Percentiles rank a stretch among this genome's conserved stretches.
These are phyloP conservation scores for Cliona cf. orientalis DNA, from an alignment of 37 sponge, comb jelly and placozoan genomes.

Conservation along the genomic window DNA sequence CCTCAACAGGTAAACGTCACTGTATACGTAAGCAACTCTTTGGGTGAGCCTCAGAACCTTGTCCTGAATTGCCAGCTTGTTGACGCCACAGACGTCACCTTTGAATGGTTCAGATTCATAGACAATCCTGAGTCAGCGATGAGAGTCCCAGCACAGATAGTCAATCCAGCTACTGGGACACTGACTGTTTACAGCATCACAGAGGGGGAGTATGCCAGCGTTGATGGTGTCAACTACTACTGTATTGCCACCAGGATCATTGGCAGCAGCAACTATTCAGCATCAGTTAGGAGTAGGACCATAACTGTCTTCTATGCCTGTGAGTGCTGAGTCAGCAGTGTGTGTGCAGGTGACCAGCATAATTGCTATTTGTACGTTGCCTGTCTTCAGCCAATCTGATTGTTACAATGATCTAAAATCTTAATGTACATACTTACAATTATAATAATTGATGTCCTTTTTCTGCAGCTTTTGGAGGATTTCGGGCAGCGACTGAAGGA, in stretches of 20 bases:
- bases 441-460: no score
- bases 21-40: not conserved
- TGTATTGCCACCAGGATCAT: constrained; percentile 55
- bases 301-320: constrained; percentile 34
- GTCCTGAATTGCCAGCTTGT: no score
- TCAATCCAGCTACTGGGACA: not conserved
- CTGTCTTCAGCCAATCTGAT: no score
- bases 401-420: no score
- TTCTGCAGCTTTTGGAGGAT: constrained; percentile 43
- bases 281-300: constrained; percentile 51
- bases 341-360: no score
- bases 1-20: no score
- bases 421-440: not conserved
- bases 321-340: no score
- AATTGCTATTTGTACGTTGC: no score
- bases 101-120: no score
- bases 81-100: no score
- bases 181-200: not conserved
- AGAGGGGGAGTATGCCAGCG: constrained; percentile 24
- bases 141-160: not conserved
- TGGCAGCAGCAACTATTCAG: constrained; percentile 12
- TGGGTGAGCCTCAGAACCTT: no score
- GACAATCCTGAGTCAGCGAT: not conserved
- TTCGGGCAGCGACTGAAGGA: not conserved
- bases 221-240: constrained; percentile 43